Evolutionary conservation across 2,888 invertebrate genomes (phyloP), one percentile per base, ranked within the genome.

Genomic region (Falcaria lacertinaria): DNA sequence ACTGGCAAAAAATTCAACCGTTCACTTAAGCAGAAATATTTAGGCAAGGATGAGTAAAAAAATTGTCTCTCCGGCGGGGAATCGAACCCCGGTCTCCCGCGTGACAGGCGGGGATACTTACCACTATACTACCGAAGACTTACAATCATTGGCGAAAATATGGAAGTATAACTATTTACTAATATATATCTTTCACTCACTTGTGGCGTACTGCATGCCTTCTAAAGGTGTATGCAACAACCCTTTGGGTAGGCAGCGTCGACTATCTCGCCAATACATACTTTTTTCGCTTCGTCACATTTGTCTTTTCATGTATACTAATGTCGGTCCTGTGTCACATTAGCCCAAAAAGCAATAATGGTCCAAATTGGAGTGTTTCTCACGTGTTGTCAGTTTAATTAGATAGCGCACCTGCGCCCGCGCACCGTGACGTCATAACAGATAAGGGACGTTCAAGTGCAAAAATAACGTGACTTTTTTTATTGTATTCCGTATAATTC

Each of bases 11-110:
- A n/a, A n/a, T n/a, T n/a, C n/a, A n/a, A n/a, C n/a, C n/a, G n/a
- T n/a, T n/a, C n/a, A n/a, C n/a, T n/a, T n/a, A n/a, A n/a, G n/a
- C n/a, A n/a, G n/a, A n/a, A n/a, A n/a, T n/a, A n/a, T n/a, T n/a
- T n/a, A n/a, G n/a, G n/a, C n/a, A n/a, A n/a, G 28, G 22, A 37
- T 22, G 22, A 22, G 3, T 0, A 0, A 15, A 33, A 33, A 33
- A 2, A 33, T 8, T 11, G 1, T 47, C 72, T 74, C 76, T 71
- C 77, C 84, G 81, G 82, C 86, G 82, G 86, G 85, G 85, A 86
- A 85, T 85, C 84, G 85, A 87, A 87, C 86, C 84, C 84, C 82
- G 84, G 86, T 86, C 87, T 87, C 84, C 84, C 84, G 84, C 84
- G 85, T 86, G 84, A 85, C 84, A 87, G 84, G 86, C 84, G 84